Percentiles rank a stretch among this genome's conserved stretches.
These are phyloP conservation scores for Mythimna impura DNA, from an alignment of 2,888 invertebrate species.

Conservation along the genomic window DNA sequence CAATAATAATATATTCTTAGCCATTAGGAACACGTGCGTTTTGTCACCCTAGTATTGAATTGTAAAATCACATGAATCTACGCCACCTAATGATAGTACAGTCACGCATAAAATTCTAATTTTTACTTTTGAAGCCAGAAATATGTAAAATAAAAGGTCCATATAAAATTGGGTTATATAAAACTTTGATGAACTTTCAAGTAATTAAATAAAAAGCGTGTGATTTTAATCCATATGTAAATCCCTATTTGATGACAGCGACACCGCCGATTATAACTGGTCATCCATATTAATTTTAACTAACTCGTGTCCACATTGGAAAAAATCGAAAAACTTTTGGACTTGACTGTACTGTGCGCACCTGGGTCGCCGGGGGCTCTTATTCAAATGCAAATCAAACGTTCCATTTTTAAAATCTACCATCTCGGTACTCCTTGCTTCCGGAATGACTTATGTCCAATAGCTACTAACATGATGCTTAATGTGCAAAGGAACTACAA, in stretches of 20 bases:
- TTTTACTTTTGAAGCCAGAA: neutral
- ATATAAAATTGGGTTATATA: slow-evolving; percentile 3
- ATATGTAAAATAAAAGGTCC: neutral
- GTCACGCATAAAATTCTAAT: slow-evolving; percentile 62
- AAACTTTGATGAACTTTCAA: slow-evolving; percentile 52
- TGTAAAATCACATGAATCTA: slow-evolving; percentile 79
- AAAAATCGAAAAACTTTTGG: slow-evolving; percentile 80
- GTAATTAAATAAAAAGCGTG: slow-evolving; percentile 55
- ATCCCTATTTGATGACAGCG: slow-evolving; percentile 70
- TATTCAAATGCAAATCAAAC: slow-evolving; percentile 91
- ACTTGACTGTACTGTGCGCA: slow-evolving; percentile 85
- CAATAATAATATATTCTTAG: slow-evolving; percentile 40
- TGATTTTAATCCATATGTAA: slow-evolving; percentile 75
- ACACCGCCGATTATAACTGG: slow-evolving; percentile 79
- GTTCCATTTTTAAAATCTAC: slow-evolving; percentile 91
- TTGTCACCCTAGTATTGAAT: slow-evolving; percentile 73
- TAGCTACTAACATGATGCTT: slow-evolving; percentile 75
- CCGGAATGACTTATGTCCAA: slow-evolving; percentile 89
- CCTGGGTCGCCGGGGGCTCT: slow-evolving; percentile 90
- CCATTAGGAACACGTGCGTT: slow-evolving; percentile 75
- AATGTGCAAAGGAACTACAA: slow-evolving; percentile 66
- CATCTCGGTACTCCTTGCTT: slow-evolving; percentile 88
- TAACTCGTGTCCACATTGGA: slow-evolving; percentile 67
- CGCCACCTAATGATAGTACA: slow-evolving; percentile 79
- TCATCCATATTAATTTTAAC: slow-evolving; percentile 82